Evolutionary conservation across 2,888 invertebrate genomes (phyloP).

Genomic region (Cryptocheilus praepositus): DNA sequence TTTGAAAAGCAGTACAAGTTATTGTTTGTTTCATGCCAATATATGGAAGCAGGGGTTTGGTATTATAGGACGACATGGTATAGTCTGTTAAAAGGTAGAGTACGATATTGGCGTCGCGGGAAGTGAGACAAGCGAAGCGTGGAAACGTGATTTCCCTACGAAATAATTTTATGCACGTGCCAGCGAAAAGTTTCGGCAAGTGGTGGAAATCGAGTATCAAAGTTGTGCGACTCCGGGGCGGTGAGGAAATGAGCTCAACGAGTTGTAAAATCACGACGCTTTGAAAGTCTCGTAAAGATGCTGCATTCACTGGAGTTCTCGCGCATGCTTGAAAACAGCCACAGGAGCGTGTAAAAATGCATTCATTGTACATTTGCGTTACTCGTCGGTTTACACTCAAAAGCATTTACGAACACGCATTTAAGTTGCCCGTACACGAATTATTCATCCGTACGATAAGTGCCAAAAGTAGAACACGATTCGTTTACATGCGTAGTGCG

Average conservation of each 20-base stretch:
- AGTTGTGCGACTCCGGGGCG: conserved; percentile 50
- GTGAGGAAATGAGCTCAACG: conserved; percentile 62
- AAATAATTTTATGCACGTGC: conserved; percentile 57
- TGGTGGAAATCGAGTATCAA: conserved; percentile 59
- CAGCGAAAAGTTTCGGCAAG: conserved; percentile 50
- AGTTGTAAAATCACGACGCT: conserved; percentile 63
- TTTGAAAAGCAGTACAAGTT: no score
- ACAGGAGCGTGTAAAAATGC: conserved; percentile 11
- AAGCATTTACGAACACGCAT: no score
- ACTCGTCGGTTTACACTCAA: no score
- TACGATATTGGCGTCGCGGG: neutral
- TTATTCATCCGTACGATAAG: no score
- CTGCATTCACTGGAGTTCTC: conserved; percentile 36
- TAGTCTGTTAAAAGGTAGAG: neutral
- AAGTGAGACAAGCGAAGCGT: conserved; percentile 12
- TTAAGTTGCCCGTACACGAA: no score
- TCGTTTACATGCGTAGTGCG: no score
- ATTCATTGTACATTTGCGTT: conserved; percentile 1
- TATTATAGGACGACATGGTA: no score
- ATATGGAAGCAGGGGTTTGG: no score
- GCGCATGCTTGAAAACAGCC: conserved; percentile 24
- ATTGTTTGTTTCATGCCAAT: no score
- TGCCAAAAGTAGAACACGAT: no score
- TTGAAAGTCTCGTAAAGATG: conserved; percentile 61
- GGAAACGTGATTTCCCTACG: conserved; percentile 25